Evolutionary conservation across 2,797 vertebrate genomes (phyloP), one percentile per base, ranked within the genome.

Genomic region (Sebastiscus tertius): DNA sequence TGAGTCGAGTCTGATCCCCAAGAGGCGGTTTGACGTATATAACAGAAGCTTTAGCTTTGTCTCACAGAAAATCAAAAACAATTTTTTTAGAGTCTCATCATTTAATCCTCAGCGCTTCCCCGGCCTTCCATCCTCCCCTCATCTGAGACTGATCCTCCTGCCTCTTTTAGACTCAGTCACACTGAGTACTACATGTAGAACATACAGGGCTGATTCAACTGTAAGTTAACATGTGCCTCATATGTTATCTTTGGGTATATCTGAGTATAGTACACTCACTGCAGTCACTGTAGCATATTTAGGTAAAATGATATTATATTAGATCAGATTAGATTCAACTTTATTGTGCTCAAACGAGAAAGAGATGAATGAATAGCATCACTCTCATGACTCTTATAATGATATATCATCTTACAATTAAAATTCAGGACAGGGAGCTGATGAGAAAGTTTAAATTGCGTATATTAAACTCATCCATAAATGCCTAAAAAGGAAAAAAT

Each of bases 11-110:
- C 42, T 39, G 58, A 80, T 59, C 72, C 73, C 73, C 72, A 61
- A 1, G 54, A 63, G 72, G n/a, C 20, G 18, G 22, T 81, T 67
- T 64, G 63, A 68, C 1, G 1, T 6, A 55, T 29, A 36, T 59
- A 27, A 69, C 18, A 62, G 54, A 64, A 72, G 33, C 55, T 75
- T 58, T 55, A 54, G 65, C 12, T 79, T 69, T 55, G 74, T 77
- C 67, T 77, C 61, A 65, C 81, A 69, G 42, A 75, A 77, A 73
- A 49, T 73, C 72, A 14, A 31, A 52, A 81, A 22, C 46, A 65
- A 8, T 46, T 31, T 86, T 70, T 70, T 59, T 34, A 22, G 5
- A 55, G 68, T 79, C 79, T 69, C 75, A 70, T 78, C 70, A 84
- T 77, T 67, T 76, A 74, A 77, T 77, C 79, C 61, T 36, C 54